phyloP scores from a whole-genome alignment of 1,140 invertebrate genomes.

The Acromyrmex heyeri region DNA sequence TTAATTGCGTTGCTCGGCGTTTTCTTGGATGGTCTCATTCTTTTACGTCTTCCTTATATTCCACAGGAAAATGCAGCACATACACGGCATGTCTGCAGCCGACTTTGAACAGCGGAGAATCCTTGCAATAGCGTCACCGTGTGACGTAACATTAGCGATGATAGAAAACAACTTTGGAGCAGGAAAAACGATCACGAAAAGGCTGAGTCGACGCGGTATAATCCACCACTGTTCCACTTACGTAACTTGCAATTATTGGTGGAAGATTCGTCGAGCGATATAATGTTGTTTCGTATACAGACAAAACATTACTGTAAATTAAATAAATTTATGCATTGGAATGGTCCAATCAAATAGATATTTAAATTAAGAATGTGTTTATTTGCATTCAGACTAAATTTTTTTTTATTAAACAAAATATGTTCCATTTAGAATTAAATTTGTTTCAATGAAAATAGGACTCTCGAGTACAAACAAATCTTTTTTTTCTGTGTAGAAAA shows the following conservation, averaged over 20 bases:
- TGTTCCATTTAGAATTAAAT: no score
- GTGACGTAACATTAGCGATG: conserved; percentile 46
- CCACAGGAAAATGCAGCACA: conserved; percentile 30
- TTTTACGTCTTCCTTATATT: conserved; percentile 30
- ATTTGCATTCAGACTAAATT: no score
- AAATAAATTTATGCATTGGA: no score
- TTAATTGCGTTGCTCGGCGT: conserved; percentile 47
- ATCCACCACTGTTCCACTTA: neutral
- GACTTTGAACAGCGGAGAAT: conserved; percentile 48
- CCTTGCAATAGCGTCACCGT: conserved; percentile 22
- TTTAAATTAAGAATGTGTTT: no score
- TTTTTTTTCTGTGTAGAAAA: neutral
- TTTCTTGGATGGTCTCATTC: conserved; percentile 28
- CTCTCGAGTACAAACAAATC: no score
- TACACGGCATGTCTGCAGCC: neutral
- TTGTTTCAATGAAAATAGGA: no score
- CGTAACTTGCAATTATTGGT: neutral
- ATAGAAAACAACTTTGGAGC: conserved; percentile 31
- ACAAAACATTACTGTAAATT: no score
- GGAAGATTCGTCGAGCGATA: conserved; percentile 8
- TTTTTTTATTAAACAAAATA: no score
- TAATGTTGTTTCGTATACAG: neutral
- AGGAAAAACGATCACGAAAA: conserved; percentile 17
- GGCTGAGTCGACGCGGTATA: neutral
- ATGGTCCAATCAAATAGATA: no score